A percentile compares a stretch with the other conserved stretches of the same genome.
Evolutionary conservation across 2,888 invertebrate species (phyloP).

Genomic region (Temnothorax unifasciatus): DNA sequence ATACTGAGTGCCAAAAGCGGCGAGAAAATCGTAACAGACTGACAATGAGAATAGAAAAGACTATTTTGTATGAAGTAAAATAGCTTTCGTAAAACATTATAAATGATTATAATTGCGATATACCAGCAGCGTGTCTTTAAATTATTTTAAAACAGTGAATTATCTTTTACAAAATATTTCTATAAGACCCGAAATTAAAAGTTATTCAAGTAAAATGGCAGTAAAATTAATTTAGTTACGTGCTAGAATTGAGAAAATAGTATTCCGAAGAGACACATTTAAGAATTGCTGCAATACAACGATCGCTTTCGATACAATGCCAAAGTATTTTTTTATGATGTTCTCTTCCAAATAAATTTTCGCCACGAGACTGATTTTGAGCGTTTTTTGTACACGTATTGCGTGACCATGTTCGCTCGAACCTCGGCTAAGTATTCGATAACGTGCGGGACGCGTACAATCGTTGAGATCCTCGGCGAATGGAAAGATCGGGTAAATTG

Average conservation of each 20-base stretch:
- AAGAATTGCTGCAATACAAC: background rate
- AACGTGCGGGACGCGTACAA: background rate
- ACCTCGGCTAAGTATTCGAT: conserved; percentile 22
- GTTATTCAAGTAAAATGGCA: background rate
- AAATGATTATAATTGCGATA: background rate
- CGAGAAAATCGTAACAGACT: conserved; percentile 41
- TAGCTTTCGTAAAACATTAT: background rate
- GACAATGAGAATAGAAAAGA: background rate
- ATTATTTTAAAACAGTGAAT: background rate
- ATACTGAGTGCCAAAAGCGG: conserved; percentile 28
- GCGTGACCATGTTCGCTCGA: background rate
- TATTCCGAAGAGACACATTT: background rate
- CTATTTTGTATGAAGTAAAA: background rate
- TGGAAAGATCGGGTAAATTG: conserved; percentile 15
- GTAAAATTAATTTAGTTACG: background rate
- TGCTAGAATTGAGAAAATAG: background rate
- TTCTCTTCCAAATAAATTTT: background rate
- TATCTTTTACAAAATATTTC: conserved; percentile 15
- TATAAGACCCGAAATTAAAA: background rate
- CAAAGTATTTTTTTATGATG: background rate
- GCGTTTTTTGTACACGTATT: background rate
- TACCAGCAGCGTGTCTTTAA: background rate
- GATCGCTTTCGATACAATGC: background rate
- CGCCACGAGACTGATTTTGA: background rate
- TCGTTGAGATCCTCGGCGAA: background rate